A percentile compares a stretch with the other conserved stretches of the same genome.
phyloP scores from a whole-genome alignment of 2,888 invertebrate species.

The Nephrocerus scutellatus region DNA sequence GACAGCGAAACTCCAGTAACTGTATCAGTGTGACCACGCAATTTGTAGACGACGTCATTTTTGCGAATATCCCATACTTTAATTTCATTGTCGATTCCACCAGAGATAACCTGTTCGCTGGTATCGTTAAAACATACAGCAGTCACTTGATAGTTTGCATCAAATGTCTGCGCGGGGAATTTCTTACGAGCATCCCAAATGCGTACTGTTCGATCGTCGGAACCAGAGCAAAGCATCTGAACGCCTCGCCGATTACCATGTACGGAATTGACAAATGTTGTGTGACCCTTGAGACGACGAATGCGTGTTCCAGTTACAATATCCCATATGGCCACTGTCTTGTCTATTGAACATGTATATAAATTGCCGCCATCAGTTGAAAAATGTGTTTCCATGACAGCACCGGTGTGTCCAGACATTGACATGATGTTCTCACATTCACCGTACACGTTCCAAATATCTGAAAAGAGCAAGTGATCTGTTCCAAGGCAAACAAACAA shows the following conservation, averaged over 20 bases:
- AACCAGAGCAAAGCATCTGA: conserved; percentile 83
- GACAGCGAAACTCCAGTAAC: conserved; percentile 73
- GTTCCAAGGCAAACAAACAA: background rate
- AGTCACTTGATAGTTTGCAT: conserved; percentile 71
- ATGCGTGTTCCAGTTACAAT: conserved; percentile 79
- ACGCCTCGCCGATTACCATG: conserved; percentile 72
- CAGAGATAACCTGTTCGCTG: conserved; percentile 88
- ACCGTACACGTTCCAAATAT: conserved; percentile 94
- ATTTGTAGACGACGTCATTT: conserved; percentile 71
- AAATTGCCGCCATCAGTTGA: conserved; percentile 77
- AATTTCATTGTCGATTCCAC: conserved; percentile 94
- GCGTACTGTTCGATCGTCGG: conserved; percentile 87
- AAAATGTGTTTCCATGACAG: conserved; percentile 88
- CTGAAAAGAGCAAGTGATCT: no score
- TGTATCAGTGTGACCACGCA: conserved; percentile 93
- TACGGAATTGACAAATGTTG: conserved; percentile 67
- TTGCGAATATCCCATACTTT: conserved; percentile 97
- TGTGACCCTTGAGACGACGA: conserved; percentile 82
- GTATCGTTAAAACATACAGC: conserved; percentile 92
- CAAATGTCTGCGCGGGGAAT: conserved; percentile 65
- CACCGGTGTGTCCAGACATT: conserved; percentile 91
- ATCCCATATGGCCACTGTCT: conserved; percentile 93
- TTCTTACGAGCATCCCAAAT: conserved; percentile 90
- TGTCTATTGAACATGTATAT: conserved; percentile 90
- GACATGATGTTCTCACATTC: conserved; percentile 96